These are phyloP conservation scores for Hippoglossus hippoglossus DNA, from an alignment of 2,797 vertebrate species.

Conservation along the genomic window DNA sequence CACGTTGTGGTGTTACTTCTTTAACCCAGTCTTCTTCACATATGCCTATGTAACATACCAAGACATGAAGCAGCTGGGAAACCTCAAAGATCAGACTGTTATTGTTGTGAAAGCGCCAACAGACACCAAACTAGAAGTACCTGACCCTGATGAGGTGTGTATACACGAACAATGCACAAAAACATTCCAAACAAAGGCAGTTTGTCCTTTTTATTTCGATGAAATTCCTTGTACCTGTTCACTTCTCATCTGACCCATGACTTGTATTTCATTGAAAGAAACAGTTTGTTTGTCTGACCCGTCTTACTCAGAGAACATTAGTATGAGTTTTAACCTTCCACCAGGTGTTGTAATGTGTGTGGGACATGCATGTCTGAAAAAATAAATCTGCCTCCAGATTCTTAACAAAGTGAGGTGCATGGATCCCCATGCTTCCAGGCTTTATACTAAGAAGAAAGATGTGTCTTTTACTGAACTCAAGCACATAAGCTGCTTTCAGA, in stretches of 20 bases:
- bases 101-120: conserved; percentile 96
- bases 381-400: too few species aligned
- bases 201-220: not conserved
- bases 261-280: not conserved
- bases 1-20: conserved; percentile 41
- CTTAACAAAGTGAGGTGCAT: too few species aligned
- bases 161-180: not conserved
- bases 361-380: too few species aligned
- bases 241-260: not conserved
- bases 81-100: conserved; percentile 96
- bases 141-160: conserved; percentile 93
- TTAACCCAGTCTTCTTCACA: conserved; percentile 78
- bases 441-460: not conserved
- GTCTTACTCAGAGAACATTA: not conserved
- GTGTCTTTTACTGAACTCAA: too few species aligned
- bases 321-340: not conserved
- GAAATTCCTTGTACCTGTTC: not conserved
- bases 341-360: not conserved
- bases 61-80: conserved; percentile 92
- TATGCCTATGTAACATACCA: conserved; percentile 96
- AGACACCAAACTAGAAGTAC: conserved; percentile 98
- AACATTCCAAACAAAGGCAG: not conserved
- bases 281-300: not conserved
- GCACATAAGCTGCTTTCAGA: too few species aligned
- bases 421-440: not conserved